A percentile compares a stretch with the other conserved stretches of the same genome.
Evolutionary conservation across 2,113 vertebrate species (phyloP).

Genomic region (Rhabdornis inornatus): DNA sequence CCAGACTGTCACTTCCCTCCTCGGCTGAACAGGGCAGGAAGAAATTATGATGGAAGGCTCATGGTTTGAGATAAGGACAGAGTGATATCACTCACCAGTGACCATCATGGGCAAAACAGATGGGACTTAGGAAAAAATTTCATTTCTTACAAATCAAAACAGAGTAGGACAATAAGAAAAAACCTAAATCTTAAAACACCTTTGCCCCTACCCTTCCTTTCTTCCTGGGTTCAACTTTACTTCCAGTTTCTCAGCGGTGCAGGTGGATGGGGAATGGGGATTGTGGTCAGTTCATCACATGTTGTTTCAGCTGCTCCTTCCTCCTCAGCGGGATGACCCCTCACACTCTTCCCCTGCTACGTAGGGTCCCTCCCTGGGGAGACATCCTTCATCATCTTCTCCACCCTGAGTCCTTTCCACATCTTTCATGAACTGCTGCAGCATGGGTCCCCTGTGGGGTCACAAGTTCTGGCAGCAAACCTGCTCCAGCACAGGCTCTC

Average conservation of each 20-base stretch:
- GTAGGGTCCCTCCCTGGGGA: neutral
- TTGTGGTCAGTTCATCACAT: neutral
- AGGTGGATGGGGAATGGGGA: neutral
- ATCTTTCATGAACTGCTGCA: neutral
- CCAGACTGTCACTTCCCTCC: neutral
- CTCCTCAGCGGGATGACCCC: neutral
- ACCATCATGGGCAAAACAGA: neutral
- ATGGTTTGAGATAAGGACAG: neutral
- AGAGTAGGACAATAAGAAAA: neutral
- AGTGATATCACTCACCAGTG: neutral
- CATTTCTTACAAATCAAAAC: neutral
- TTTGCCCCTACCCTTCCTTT: rapidly evolving
- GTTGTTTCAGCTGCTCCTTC: rapidly evolving
- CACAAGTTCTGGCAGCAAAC: neutral
- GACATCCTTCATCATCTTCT: neutral
- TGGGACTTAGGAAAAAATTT: neutral
- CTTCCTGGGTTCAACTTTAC: rapidly evolving
- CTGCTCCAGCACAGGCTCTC: neutral
- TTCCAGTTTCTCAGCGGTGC: neutral
- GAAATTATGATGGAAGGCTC: neutral
- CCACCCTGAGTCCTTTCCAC: neutral
- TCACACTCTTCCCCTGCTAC: neutral
- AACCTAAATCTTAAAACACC: neutral
- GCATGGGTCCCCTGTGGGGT: rapidly evolving
- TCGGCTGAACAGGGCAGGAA: neutral